A percentile compares a stretch with the other conserved stretches of the same genome.
These are phyloP conservation scores for Sylvicapra grimmia DNA, from an alignment of 2,113 vertebrate genomes.

Conservation along the genomic window DNA sequence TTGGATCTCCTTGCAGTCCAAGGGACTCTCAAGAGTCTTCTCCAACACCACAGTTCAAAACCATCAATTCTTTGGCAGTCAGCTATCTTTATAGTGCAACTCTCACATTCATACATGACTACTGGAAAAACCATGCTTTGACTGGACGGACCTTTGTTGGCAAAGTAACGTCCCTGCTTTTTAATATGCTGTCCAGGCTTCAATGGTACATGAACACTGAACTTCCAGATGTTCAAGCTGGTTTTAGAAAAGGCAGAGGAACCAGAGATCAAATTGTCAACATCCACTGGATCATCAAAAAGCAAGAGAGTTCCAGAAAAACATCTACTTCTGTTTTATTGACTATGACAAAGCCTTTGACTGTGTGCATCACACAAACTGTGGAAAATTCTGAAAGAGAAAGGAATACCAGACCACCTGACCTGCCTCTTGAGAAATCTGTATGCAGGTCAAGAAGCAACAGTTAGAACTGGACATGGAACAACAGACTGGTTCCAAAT, in stretches of 20 bases:
- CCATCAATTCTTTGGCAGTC: neutral
- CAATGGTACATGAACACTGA: neutral
- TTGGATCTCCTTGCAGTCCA: neutral
- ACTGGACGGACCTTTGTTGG: neutral
- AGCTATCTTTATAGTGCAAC: neutral
- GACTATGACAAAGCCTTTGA: neutral
- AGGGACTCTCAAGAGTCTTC: neutral
- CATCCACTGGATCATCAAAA: neutral
- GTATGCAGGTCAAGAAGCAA: neutral
- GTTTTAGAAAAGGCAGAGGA: neutral
- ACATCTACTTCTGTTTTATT: neutral
- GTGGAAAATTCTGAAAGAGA: neutral
- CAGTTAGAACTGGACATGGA: neutral
- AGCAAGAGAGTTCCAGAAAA: neutral
- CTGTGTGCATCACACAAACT: neutral
- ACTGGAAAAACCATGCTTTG: neutral
- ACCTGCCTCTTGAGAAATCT: neutral
- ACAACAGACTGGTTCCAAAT: neutral
- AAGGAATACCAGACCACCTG: neutral
- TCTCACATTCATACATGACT: neutral
- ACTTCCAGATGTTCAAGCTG: neutral
- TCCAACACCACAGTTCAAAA: neutral
- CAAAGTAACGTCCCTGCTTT: neutral
- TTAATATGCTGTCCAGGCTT: neutral
- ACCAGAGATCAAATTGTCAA: neutral